These are phyloP conservation scores for Acanthopleura granulata DNA, from an alignment of 2,888 invertebrate genomes.

Conservation along the genomic window DNA sequence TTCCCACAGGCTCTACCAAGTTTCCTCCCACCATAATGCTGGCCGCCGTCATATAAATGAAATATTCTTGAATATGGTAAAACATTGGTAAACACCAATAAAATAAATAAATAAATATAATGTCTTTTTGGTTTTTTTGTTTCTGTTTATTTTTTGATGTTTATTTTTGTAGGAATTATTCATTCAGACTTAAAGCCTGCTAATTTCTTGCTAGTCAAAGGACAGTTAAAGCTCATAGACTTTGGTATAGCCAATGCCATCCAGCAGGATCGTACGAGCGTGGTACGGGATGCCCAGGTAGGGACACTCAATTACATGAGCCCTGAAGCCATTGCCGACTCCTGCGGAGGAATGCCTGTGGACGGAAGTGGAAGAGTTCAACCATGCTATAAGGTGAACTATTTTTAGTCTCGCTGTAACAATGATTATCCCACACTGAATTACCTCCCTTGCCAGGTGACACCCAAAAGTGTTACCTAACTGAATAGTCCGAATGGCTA, in stretches of 20 bases:
- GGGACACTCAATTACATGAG: slow-evolving; percentile 97
- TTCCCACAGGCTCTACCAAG: too few relatives aligned
- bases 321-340: slow-evolving; percentile 79
- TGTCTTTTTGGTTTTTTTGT: neutral
- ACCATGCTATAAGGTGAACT: slow-evolving; percentile 63
- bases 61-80: too few relatives aligned
- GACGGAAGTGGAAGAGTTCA: slow-evolving; percentile 34
- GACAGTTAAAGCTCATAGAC: slow-evolving; percentile 92
- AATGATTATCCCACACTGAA: too few relatives aligned
- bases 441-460: too few relatives aligned
- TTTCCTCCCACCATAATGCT: too few relatives aligned
- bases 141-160: neutral
- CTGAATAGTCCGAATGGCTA: too few relatives aligned
- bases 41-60: too few relatives aligned
- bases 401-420: too few relatives aligned
- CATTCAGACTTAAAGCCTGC: slow-evolving; percentile 98
- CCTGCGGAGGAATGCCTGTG: slow-evolving; percentile 38
- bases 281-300: slow-evolving; percentile 79
- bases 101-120: too few relatives aligned
- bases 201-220: slow-evolving; percentile 90
- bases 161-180: slow-evolving; percentile 67
- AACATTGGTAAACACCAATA: too few relatives aligned
- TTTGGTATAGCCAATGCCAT: slow-evolving; percentile 93
- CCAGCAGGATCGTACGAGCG: slow-evolving; percentile 88
- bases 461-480: too few relatives aligned